Conservation (phyloP, 2,888 invertebrate genomes). For the Eugnorisma glareosa region DNA sequence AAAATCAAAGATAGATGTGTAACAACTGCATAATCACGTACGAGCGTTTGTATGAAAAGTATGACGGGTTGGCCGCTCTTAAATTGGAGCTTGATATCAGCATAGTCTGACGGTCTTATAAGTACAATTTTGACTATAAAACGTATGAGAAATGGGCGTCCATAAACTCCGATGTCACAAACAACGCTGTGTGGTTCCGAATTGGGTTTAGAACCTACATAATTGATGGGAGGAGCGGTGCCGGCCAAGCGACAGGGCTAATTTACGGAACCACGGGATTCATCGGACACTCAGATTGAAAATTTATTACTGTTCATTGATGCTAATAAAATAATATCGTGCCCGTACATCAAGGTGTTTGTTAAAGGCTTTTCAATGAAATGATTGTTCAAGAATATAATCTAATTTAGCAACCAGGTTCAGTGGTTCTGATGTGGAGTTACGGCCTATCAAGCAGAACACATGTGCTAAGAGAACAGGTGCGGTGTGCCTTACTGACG, state of each 20-base stretch:
- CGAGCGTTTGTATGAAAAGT: too few relatives aligned
- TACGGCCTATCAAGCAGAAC: not conserved
- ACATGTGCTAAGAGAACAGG: not conserved
- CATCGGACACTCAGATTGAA: slow-evolving; percentile 74
- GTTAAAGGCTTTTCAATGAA: slow-evolving; percentile 51
- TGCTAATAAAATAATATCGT: slow-evolving; percentile 73
- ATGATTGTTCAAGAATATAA: slow-evolving; percentile 36
- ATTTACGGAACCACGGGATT: slow-evolving; percentile 78
- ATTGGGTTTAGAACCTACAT: slow-evolving; percentile 80
- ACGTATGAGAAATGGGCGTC: slow-evolving; percentile 71
- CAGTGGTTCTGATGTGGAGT: slow-evolving; percentile 9
- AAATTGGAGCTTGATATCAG: slow-evolving; percentile 41
- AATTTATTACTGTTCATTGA: slow-evolving; percentile 80
- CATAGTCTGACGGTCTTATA: slow-evolving; percentile 39
- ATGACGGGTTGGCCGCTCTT: too few relatives aligned
- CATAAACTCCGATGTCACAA: slow-evolving; percentile 75
- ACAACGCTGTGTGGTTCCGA: slow-evolving; percentile 74
- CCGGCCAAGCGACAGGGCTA: slow-evolving; percentile 76
- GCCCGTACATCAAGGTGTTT: slow-evolving; percentile 71
- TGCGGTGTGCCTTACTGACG: not conserved
- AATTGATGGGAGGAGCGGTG: slow-evolving; percentile 78
- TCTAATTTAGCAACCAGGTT: slow-evolving; percentile 27
- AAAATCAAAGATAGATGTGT: too few relatives aligned
- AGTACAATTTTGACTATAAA: slow-evolving; percentile 62
- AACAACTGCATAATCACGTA: too few relatives aligned